Evolutionary conservation across 2,797 vertebrate species (phyloP), one percentile per base, ranked within the genome.

Genomic region (Arctocebus calabarensis): DNA sequence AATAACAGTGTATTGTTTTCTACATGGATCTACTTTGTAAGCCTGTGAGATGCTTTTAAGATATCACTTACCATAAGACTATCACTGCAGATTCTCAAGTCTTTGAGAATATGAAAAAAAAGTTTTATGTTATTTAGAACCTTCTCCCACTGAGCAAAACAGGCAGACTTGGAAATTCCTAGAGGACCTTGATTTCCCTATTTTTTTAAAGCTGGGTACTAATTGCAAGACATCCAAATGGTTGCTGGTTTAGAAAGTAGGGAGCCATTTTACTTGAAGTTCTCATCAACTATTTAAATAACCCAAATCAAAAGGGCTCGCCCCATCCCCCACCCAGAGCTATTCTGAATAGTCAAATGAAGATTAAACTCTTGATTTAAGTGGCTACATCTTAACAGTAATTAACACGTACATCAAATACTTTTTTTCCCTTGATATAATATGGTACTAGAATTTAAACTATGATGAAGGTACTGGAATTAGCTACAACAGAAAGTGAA

Each of bases 1-100:
- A 98, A 98, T 98, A 98, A 98, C 96, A 97, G 88, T 95, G 86
- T 97, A 97, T 98, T 98, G 98, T 98, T 98, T 98, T 97, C 98
- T 98, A 93, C 66, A 16, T 73, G 96, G 97, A 98, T 97, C 97
- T 96, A 96, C 96, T 98, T 98, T 97, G 97, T 97, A 98, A 97
- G 34, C 94, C 95, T 98, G 97, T 97, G 82, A 34, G 23, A 25
- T 90, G 97, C 98, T 98, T 98, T 98, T 98, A 98, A 98, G 97
- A 94, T 97, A 98, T 97, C 97, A 97, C 96, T 98, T 98, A 94
- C 97, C 96, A 83, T 96, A 96, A 97, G 95, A 55, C 32, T 64
- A 95, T 86, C 96, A 92, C 87, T 84, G 93, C 32, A 7, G 55
- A 97, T 90, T 97, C 96, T 95, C 88, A 88, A 97, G 96, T 91